A percentile compares a stretch with the other conserved stretches of the same genome.
Evolutionary conservation across 2,113 vertebrate genomes (phyloP).

Genomic region (Henicopernis longicauda): DNA sequence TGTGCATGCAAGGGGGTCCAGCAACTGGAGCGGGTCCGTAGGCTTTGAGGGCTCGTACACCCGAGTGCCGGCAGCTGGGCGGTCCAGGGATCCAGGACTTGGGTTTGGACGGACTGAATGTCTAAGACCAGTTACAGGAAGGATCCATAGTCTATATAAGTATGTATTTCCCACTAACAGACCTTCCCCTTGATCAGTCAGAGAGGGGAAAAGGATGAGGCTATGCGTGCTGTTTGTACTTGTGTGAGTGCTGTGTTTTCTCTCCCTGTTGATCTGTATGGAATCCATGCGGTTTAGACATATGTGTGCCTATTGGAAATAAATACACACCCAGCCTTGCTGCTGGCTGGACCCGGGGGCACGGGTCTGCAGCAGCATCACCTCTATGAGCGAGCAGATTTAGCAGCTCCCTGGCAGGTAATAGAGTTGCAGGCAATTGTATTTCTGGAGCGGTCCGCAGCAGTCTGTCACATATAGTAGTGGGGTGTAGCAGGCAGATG

Average conservation of each 20-base stretch:
- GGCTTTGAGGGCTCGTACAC: background rate
- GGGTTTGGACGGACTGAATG: background rate
- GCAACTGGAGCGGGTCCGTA: background rate
- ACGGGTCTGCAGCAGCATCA: background rate
- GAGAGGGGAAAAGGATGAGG: background rate
- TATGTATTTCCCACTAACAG: background rate
- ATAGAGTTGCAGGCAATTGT: background rate
- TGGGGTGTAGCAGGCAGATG: background rate
- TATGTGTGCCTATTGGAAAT: background rate
- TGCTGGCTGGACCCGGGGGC: accelerated
- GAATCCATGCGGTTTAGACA: accelerated
- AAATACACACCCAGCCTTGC: background rate
- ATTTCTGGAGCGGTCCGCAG: background rate
- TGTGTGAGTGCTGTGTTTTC: background rate
- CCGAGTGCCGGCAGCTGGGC: too few species aligned
- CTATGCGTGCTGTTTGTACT: too few species aligned
- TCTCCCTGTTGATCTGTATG: too few species aligned
- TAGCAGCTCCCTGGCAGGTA: background rate
- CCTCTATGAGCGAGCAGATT: background rate
- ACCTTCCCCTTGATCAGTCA: background rate
- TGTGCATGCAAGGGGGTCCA: background rate
- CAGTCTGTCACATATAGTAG: background rate
- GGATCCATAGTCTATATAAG: background rate
- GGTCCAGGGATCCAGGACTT: background rate
- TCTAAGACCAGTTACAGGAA: background rate